Evolutionary conservation across 2,888 invertebrate species (phyloP).

Genomic region (Rosalia funebris): DNA sequence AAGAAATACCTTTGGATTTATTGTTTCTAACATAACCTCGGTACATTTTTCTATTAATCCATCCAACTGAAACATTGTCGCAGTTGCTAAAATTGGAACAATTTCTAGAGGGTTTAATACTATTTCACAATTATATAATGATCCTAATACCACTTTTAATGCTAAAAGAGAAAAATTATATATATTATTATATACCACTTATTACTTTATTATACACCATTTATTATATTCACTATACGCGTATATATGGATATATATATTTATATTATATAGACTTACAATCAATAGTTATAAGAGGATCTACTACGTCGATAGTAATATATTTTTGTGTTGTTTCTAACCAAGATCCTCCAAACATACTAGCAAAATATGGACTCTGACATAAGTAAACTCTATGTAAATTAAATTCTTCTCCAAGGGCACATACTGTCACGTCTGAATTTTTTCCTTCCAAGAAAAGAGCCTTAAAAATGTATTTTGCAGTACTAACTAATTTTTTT

Average conservation of each 20-base stretch:
- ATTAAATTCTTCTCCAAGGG: constrained; percentile 77
- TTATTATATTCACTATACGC: too few relatives aligned
- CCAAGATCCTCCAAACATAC: constrained; percentile 86
- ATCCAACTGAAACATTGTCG: constrained; percentile 78
- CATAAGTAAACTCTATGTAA: constrained; percentile 82
- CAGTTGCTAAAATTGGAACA: constrained; percentile 76
- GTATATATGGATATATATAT: neutral
- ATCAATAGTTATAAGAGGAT: constrained; percentile 75
- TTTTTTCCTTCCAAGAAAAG: constrained; percentile 79
- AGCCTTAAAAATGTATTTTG: constrained; percentile 82
- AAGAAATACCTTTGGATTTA: constrained; percentile 68
- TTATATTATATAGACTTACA: constrained; percentile 64
- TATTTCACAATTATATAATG: constrained; percentile 80
- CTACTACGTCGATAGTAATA: constrained; percentile 75
- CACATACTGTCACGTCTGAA: constrained; percentile 78
- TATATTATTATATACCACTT: too few relatives aligned
- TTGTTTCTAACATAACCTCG: constrained; percentile 80
- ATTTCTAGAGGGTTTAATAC: constrained; percentile 75
- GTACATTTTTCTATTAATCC: constrained; percentile 77
- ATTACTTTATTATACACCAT: too few relatives aligned
- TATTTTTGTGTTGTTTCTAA: constrained; percentile 74
- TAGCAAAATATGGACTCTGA: constrained; percentile 82
- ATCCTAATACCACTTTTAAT: constrained; percentile 76
- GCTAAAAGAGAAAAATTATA: constrained; percentile 64
- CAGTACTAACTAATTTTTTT: constrained; percentile 76